These are phyloP conservation scores for Hylaeus volcanicus DNA, from an alignment of 1,140 invertebrate species.

Conservation along the genomic window DNA sequence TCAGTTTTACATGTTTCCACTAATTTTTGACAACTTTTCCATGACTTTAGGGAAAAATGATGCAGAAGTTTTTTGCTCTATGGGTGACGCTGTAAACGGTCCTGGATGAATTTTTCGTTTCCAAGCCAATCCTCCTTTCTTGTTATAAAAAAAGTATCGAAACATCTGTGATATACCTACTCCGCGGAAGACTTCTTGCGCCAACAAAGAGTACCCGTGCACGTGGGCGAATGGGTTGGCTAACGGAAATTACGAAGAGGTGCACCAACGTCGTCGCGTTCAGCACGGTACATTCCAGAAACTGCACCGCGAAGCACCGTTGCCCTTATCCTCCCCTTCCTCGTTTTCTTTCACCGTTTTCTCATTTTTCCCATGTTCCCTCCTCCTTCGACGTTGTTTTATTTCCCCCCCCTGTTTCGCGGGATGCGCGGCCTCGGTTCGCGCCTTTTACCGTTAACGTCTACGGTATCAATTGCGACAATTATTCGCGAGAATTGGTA, in stretches of 20 bases:
- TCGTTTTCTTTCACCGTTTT: slow-evolving; percentile 9
- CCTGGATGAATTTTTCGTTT: no score
- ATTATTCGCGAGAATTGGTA: slow-evolving; percentile 50
- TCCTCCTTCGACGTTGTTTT: neutral
- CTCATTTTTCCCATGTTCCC: neutral
- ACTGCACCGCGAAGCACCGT: slow-evolving; percentile 36
- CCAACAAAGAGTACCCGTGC: slow-evolving; percentile 18
- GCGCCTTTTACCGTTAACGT: slow-evolving; percentile 32
- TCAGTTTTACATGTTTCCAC: no score
- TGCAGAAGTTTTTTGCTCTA: no score
- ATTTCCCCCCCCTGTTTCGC: neutral
- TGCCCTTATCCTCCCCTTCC: slow-evolving; percentile 9
- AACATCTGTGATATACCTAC: neutral
- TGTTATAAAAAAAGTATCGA: no score
- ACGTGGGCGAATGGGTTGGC: slow-evolving; percentile 41
- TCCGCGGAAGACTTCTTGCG: neutral
- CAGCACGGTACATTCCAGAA: slow-evolving; percentile 40
- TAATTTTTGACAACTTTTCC: no score
- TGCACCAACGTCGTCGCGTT: slow-evolving; percentile 30
- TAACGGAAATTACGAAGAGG: slow-evolving; percentile 47
- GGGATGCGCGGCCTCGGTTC: no score
- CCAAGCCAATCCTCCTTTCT: no score
- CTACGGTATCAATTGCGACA: slow-evolving; percentile 44
- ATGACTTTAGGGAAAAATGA: no score
- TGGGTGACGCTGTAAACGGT: no score